A percentile compares a stretch with the other conserved stretches of the same genome.
Evolutionary conservation across 1,140 invertebrate species (phyloP).

Genomic region (Sarcophaga bullata): DNA sequence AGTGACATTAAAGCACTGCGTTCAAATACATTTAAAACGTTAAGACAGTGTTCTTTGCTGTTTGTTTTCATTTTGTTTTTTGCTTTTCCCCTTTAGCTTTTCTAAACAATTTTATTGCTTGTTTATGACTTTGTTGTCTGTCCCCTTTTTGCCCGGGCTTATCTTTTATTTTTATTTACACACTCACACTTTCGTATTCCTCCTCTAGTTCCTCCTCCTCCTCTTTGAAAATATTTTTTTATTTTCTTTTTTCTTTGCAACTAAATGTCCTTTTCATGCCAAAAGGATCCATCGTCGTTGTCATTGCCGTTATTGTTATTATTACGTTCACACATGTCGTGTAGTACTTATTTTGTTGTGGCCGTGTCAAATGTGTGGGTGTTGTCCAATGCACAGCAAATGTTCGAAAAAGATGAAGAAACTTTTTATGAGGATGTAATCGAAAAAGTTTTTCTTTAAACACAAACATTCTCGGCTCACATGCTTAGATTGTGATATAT

Average conservation of each 20-base stretch:
- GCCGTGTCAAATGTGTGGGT: slow-evolving; percentile 36
- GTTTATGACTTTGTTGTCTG: slow-evolving; percentile 39
- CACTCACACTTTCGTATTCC: background rate
- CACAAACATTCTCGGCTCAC: background rate
- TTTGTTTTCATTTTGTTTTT: background rate
- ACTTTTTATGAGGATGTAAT: slow-evolving; percentile 40
- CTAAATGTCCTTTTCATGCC: background rate
- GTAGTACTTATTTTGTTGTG: slow-evolving; percentile 13
- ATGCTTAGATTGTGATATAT: background rate
- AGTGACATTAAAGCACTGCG: background rate
- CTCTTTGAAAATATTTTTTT: background rate
- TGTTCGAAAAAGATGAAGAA: background rate
- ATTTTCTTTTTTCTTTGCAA: background rate
- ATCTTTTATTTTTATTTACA: slow-evolving; percentile 17
- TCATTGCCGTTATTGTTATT: slow-evolving; percentile 7
- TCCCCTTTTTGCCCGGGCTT: background rate
- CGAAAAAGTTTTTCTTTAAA: slow-evolving; percentile 35
- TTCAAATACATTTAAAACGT: too few species aligned
- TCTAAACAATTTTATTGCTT: slow-evolving; percentile 29
- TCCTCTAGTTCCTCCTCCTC: too few species aligned
- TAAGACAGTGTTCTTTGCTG: background rate
- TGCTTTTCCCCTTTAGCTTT: too few species aligned
- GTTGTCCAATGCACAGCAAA: slow-evolving; percentile 24
- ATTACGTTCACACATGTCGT: slow-evolving; percentile 21
- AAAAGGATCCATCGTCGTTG: background rate